phyloP scores from a whole-genome alignment of 2,888 invertebrate species.

The Laothoe populi region DNA sequence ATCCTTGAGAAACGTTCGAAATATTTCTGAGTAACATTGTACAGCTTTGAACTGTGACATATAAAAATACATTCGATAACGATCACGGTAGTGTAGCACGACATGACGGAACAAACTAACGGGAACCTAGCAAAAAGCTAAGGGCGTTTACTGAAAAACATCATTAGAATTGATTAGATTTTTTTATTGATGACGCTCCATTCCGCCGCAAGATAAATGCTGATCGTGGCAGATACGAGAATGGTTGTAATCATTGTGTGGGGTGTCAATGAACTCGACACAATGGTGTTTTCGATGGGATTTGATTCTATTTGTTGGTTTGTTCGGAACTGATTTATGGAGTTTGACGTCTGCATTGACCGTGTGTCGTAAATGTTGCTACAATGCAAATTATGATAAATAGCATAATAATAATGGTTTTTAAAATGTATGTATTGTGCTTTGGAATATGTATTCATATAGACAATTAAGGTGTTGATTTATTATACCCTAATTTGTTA shows the following conservation, averaged over 20 bases:
- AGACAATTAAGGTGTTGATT: neutral
- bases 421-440: neutral
- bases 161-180: slow-evolving; percentile 67
- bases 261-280: slow-evolving; percentile 37
- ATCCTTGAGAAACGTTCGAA: neutral
- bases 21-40: neutral
- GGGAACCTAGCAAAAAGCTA: slow-evolving; percentile 57
- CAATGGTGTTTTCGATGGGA: slow-evolving; percentile 29
- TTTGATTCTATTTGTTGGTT: slow-evolving; percentile 11
- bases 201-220: slow-evolving; percentile 57
- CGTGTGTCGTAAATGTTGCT: slow-evolving; percentile 9
- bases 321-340: slow-evolving; percentile 23
- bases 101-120: slow-evolving; percentile 43
- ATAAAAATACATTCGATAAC: slow-evolving; percentile 16
- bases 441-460: neutral
- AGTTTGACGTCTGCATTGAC: slow-evolving; percentile 3
- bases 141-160: slow-evolving; percentile 63
- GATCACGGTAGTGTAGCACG: slow-evolving; percentile 37
- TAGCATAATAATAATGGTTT: neutral
- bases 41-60: slow-evolving; percentile 13
- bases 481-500: neutral
- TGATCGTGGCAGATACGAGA: slow-evolving; percentile 39
- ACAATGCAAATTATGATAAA: neutral
- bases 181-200: slow-evolving; percentile 49
- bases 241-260: slow-evolving; percentile 36